Evolutionary conservation across 2,797 vertebrate species (phyloP).

Genomic region (Argyrosomus regius): DNA sequence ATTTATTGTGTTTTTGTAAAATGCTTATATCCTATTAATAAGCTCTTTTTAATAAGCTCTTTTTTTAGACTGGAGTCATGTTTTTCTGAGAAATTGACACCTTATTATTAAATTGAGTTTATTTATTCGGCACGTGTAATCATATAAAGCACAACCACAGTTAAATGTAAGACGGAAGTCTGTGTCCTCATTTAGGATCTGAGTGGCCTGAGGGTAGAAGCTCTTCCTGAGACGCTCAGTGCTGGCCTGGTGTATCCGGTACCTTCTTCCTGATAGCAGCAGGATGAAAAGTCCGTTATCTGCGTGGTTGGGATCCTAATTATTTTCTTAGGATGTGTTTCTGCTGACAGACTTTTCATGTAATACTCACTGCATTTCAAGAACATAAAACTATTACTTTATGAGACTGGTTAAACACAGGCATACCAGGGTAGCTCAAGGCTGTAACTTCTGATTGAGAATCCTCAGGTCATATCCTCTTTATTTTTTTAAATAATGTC

Average conservation of each 20-base stretch:
- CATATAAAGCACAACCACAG: no score
- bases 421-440: background rate
- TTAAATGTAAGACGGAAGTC: no score
- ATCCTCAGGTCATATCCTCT: constrained; percentile 15
- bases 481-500: constrained; percentile 6
- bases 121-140: no score
- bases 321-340: background rate
- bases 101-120: background rate
- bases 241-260: no score
- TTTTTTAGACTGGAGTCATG: background rate
- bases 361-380: background rate
- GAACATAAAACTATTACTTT: background rate
- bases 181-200: no score
- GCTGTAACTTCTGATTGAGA: background rate
- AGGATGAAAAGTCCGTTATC: no score
- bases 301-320: no score
- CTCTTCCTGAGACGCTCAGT: no score
- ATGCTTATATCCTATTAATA: constrained; percentile 1
- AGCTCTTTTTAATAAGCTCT: background rate
- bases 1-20: background rate
- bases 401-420: constrained; percentile 2
- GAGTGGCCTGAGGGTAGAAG: no score
- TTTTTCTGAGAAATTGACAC: constrained; percentile 9
- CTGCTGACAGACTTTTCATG: background rate
- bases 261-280: no score